Evolutionary conservation across 2,888 invertebrate species (phyloP).

Genomic region (Nesidiocoris tenuis): DNA sequence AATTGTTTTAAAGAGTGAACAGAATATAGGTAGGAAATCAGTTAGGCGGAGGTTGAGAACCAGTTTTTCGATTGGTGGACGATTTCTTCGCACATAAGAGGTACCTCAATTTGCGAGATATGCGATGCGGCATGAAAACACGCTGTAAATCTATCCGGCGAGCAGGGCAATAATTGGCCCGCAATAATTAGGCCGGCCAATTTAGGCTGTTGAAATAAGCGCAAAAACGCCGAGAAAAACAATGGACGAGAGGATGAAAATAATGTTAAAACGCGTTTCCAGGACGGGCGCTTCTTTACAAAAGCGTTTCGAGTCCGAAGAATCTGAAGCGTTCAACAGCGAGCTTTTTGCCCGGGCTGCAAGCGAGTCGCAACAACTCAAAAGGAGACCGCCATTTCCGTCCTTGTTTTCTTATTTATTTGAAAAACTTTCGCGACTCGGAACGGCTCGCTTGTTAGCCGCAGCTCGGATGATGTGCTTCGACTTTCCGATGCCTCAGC

Average conservation of each 20-base stretch:
- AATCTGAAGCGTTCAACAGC: not conserved
- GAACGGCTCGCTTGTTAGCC: not conserved
- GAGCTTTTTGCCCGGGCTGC: not conserved
- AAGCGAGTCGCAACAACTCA: constrained; percentile 7
- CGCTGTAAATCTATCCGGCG: not conserved
- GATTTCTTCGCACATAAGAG: not conserved
- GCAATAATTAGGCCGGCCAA: not conserved
- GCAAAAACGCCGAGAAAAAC: not conserved
- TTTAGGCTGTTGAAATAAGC: not conserved
- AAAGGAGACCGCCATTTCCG: constrained; percentile 39
- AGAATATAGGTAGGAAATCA: too few species aligned
- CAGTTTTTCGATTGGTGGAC: too few species aligned
- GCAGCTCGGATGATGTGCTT: not conserved
- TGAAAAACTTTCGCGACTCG: constrained; percentile 9
- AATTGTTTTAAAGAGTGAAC: too few species aligned
- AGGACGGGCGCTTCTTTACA: not conserved
- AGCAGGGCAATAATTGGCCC: not conserved
- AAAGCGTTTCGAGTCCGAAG: not conserved
- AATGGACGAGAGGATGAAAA: not conserved
- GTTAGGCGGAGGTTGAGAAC: too few species aligned
- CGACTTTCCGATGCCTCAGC: not conserved
- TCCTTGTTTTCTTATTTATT: constrained; percentile 32
- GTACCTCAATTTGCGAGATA: not conserved
- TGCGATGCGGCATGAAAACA: not conserved
- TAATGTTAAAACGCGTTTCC: not conserved